phyloP scores from a whole-genome alignment of 2,888 invertebrate genomes.

The Ormyrus thymus region DNA sequence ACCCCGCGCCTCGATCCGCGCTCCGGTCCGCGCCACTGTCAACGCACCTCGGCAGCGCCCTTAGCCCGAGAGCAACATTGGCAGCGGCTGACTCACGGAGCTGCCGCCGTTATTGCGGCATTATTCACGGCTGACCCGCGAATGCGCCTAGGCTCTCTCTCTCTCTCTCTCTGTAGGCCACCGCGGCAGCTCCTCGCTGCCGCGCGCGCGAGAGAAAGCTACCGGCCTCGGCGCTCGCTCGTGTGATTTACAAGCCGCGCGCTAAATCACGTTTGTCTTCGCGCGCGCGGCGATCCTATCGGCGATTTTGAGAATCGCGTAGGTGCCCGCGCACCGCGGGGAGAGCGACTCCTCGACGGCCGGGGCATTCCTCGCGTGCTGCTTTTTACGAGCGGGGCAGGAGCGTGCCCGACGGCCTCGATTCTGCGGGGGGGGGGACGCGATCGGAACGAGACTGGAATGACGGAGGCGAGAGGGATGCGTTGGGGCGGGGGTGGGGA shows the following conservation, averaged over 20 bases:
- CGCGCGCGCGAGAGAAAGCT: conserved; percentile 70
- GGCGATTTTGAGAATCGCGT: conserved; percentile 16
- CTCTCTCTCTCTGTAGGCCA: too few species aligned
- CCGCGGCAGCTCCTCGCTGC: neutral
- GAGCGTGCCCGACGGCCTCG: too few species aligned
- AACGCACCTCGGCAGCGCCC: conserved; percentile 6
- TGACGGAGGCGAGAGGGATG: too few species aligned
- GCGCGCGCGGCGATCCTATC: conserved; percentile 15
- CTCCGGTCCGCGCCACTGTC: conserved; percentile 38
- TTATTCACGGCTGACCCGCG: conserved; percentile 38
- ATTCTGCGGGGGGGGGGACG: too few species aligned
- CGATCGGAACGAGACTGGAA: too few species aligned
- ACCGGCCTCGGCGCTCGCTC: conserved; percentile 62
- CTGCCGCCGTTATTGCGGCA: neutral
- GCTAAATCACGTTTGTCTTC: conserved; percentile 53
- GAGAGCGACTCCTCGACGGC: neutral
- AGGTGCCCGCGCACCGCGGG: neutral
- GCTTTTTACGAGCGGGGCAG: neutral
- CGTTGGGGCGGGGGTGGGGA: too few species aligned
- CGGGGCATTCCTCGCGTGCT: conserved; percentile 4
- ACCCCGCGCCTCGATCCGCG: too few species aligned
- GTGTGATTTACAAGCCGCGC: conserved; percentile 53
- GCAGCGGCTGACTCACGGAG: conserved; percentile 57
- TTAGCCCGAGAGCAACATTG: conserved; percentile 48
- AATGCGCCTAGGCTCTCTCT: conserved; percentile 22